phyloP scores from a whole-genome alignment of 2,797 vertebrate species.

The Epinephelus malabaricus region DNA sequence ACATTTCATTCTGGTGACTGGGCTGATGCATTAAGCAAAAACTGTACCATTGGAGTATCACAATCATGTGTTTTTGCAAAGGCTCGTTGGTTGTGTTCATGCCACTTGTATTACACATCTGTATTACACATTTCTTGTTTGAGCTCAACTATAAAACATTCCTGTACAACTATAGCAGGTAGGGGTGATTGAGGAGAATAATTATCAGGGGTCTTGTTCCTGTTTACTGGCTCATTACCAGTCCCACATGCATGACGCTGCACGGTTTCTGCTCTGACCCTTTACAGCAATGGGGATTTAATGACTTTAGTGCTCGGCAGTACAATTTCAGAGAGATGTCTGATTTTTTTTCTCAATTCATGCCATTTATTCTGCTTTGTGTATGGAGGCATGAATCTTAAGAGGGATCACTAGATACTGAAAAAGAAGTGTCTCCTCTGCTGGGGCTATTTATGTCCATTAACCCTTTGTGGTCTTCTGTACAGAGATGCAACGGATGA shows the following conservation, averaged over 20 bases:
- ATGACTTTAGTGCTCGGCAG: slow-evolving; percentile 11
- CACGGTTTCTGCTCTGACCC: slow-evolving; percentile 28
- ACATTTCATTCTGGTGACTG: no score
- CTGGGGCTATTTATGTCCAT: background rate
- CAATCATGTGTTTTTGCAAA: slow-evolving; percentile 1
- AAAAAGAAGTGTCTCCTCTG: slow-evolving; percentile 22
- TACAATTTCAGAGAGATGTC: slow-evolving; percentile 1
- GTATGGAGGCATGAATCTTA: slow-evolving; percentile 10
- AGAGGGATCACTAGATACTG: slow-evolving; percentile 7
- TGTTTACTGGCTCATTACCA: slow-evolving; percentile 58
- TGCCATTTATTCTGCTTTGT: background rate
- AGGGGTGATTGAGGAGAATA: slow-evolving; percentile 56
- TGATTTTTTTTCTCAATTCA: background rate
- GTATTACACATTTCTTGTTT: background rate
- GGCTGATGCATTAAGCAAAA: background rate
- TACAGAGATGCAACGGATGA: background rate
- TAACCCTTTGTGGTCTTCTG: background rate
- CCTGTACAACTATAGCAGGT: slow-evolving; percentile 34
- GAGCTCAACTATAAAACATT: slow-evolving; percentile 10
- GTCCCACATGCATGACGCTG: slow-evolving; percentile 24
- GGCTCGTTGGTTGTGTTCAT: slow-evolving; percentile 10
- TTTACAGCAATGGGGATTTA: slow-evolving; percentile 32
- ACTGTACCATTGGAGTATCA: background rate
- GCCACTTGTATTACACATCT: background rate
- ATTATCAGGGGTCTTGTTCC: slow-evolving; percentile 57